Percentiles rank a stretch among this genome's conserved stretches.
phyloP scores from a whole-genome alignment of 1,140 invertebrate species.

The Rhyacophila brunnea region DNA sequence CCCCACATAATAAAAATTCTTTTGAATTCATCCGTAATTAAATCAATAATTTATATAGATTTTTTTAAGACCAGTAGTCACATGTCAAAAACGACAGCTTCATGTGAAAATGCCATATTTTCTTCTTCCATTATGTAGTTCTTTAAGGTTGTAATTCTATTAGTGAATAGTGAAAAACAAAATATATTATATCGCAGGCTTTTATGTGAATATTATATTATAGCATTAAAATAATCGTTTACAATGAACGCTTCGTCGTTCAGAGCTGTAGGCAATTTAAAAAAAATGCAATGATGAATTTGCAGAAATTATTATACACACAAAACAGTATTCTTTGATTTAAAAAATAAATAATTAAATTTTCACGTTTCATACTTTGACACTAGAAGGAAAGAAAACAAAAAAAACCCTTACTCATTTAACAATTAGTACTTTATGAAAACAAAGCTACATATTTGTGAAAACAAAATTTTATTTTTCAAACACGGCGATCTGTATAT shows the following conservation, averaged over 20 bases:
- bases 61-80: background rate
- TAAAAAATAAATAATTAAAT: background rate
- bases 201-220: background rate
- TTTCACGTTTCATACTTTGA: background rate
- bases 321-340: constrained; percentile 2
- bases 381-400: background rate
- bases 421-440: too few relatives aligned
- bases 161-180: background rate
- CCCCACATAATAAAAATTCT: too few relatives aligned
- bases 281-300: background rate
- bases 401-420: background rate
- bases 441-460: too few relatives aligned
- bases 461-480: too few relatives aligned
- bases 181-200: background rate
- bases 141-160: too few relatives aligned
- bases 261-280: background rate
- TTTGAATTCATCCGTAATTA: too few relatives aligned
- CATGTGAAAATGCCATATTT: constrained; percentile 2
- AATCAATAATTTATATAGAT: background rate
- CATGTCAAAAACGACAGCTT: background rate
- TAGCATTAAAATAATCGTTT: background rate
- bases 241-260: background rate
- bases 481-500: too few relatives aligned
- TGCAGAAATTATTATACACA: background rate
- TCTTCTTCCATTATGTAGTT: background rate